Evolutionary conservation across 2,888 invertebrate species (phyloP), one percentile per base, ranked within the genome.

Genomic region (Autographa gamma): DNA sequence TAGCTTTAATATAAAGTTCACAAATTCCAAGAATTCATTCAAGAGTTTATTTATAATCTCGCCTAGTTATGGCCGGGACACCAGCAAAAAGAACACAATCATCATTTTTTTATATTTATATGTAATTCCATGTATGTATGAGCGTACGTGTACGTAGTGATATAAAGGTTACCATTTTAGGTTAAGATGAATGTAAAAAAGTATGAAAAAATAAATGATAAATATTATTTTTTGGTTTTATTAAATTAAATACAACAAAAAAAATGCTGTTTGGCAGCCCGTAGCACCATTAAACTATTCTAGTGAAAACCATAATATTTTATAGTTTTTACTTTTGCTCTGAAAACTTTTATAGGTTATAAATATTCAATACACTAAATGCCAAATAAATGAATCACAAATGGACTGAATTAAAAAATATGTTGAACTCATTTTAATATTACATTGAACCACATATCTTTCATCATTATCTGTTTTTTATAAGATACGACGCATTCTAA

Each of bases 81-180:
- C 88, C 92, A 91, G 91, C 92, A 93, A 92, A 80, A 81, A 67
- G 65, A 88, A 88, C 84, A 89, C 93, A 56, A 56, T 56, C 54
- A 93, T 93, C 89, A 93, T 91, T 91, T 92, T 90, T 93, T 88
- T 91, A 83, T 83, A 86, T 88, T 93, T 94, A 92, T 94, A 93
- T 92, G 89, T 88, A 89, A 89, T 91, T 89, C 91, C 89, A 91
- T 93, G 92, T 91, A 91, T 93, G 93, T 91, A 89, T 90, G 93
- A 85, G 88, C 92, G 93, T 93, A 92, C 91, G 89, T 91, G 92
- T 93, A 92, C 91, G 88, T 91, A 93, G 95, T 95, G 95, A 95
- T 95, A 91, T 90, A 92, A 93, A 92, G 87, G 95, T 94, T 95
- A 95, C 95, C 95, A 94, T 87, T 89, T 84, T 92, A 92, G 93